These are phyloP conservation scores for Lutjanus erythropterus DNA, from an alignment of 2,113 vertebrate genomes.

Conservation along the genomic window DNA sequence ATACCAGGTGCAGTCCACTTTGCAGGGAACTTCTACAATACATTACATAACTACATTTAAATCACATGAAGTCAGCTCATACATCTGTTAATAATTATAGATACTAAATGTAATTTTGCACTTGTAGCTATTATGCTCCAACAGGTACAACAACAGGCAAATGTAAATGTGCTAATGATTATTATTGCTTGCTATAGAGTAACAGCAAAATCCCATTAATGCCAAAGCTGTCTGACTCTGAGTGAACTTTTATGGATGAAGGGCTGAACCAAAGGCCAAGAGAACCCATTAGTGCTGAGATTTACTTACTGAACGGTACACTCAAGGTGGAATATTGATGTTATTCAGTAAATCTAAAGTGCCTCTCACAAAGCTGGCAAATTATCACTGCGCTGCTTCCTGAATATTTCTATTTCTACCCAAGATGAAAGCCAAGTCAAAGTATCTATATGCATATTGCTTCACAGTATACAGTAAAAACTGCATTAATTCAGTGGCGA, in stretches of 20 bases:
- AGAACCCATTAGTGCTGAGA: conserved; percentile 41
- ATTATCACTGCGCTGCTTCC: not conserved
- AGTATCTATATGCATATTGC: conserved; percentile 16
- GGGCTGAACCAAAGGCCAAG: conserved; percentile 22
- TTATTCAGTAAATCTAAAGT: conserved; percentile 39
- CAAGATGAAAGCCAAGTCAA: conserved; percentile 19
- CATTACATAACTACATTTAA: no score
- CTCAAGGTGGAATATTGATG: conserved; percentile 38
- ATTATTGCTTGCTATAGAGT: not conserved
- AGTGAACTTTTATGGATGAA: conserved; percentile 36
- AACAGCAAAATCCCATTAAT: conserved; percentile 27
- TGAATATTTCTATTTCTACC: conserved; percentile 9
- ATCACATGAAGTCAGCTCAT: not conserved
- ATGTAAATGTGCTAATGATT: conserved; percentile 28
- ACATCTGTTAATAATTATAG: conserved; percentile 6
- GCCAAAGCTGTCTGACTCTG: conserved; percentile 14
- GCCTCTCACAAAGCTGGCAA: conserved; percentile 14
- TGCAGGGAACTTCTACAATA: no score
- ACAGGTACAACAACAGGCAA: not conserved
- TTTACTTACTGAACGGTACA: conserved; percentile 24
- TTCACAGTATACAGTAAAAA: conserved; percentile 17
- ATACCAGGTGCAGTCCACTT: no score
- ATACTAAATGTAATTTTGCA: conserved; percentile 9
- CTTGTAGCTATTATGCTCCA: not conserved
- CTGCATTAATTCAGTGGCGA: conserved; percentile 26